Conservation (phyloP, 1,140 invertebrate genomes). For the Drosophila setifemur region DNA sequence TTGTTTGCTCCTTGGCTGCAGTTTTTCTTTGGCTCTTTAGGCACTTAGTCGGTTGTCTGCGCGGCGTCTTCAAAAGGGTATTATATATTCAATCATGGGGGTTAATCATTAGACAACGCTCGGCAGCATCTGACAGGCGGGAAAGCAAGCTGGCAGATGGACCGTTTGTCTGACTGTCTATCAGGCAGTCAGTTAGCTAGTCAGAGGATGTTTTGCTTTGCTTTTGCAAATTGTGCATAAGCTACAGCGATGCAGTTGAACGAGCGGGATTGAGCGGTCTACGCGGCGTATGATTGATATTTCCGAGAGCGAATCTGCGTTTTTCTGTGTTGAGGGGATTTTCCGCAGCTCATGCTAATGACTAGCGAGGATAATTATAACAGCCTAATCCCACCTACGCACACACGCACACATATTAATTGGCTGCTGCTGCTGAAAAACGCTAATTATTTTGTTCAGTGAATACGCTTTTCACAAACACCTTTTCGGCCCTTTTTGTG, state of each 20-base stretch:
- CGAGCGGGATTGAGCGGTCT: constrained; percentile 3
- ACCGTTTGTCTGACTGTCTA: constrained; percentile 15
- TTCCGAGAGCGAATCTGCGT: background rate
- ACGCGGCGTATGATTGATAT: constrained; percentile 41
- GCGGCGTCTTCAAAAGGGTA: constrained; percentile 44
- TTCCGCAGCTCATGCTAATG: constrained; percentile 35
- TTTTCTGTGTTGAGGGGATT: background rate
- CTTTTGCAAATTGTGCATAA: constrained; percentile 38
- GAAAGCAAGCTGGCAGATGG: constrained; percentile 14
- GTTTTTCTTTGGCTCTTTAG: constrained; percentile 32
- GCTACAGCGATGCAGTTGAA: constrained; percentile 16
- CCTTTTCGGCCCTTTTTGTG: constrained; percentile 37
- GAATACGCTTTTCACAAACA: constrained; percentile 53
- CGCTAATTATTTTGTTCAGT: constrained; percentile 76
- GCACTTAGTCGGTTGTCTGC: constrained; percentile 49
- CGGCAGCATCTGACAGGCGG: constrained; percentile 9
- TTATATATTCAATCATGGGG: constrained; percentile 68
- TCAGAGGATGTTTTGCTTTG: constrained; percentile 29
- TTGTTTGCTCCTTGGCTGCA: constrained; percentile 11
- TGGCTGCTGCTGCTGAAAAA: constrained; percentile 39
- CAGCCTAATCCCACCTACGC: constrained; percentile 14
- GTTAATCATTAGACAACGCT: constrained; percentile 63
- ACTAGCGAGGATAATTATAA: constrained; percentile 51
- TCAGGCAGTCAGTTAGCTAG: constrained; percentile 6
- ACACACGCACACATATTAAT: constrained; percentile 27